These are phyloP conservation scores for Trichechus manatus DNA, from an alignment of 2,113 vertebrate genomes.

Conservation along the genomic window DNA sequence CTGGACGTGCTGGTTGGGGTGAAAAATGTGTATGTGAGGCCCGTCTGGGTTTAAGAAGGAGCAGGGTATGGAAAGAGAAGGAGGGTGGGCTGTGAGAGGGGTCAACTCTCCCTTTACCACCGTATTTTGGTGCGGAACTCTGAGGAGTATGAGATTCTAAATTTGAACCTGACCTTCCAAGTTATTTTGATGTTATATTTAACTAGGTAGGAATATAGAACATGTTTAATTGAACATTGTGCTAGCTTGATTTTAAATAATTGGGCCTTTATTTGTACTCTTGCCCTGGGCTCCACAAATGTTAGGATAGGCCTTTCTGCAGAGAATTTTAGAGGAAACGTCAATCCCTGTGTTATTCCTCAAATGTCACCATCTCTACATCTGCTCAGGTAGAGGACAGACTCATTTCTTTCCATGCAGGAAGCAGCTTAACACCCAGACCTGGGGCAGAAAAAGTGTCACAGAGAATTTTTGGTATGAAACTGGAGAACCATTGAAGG, in stretches of 20 bases:
- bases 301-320: not conserved
- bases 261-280: not conserved
- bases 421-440: not conserved
- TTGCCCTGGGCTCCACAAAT: not conserved
- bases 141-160: not conserved
- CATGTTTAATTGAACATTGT: not conserved
- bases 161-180: constrained; percentile 10
- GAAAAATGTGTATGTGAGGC: not conserved
- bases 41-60: not conserved
- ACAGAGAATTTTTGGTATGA: not conserved
- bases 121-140: not conserved
- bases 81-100: not conserved
- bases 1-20: not conserved
- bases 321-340: not conserved
- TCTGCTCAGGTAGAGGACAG: not conserved
- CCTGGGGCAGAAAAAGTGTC: not conserved
- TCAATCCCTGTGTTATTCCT: not conserved
- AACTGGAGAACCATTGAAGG: not conserved
- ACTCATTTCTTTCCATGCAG: not conserved
- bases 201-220: not conserved
- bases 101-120: not conserved
- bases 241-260: not conserved
- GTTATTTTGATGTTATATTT: not conserved
- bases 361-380: not conserved
- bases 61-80: not conserved